Evolutionary conservation across 2,888 invertebrate genomes (phyloP).

Genomic region (Rambutsinella grinnellia): DNA sequence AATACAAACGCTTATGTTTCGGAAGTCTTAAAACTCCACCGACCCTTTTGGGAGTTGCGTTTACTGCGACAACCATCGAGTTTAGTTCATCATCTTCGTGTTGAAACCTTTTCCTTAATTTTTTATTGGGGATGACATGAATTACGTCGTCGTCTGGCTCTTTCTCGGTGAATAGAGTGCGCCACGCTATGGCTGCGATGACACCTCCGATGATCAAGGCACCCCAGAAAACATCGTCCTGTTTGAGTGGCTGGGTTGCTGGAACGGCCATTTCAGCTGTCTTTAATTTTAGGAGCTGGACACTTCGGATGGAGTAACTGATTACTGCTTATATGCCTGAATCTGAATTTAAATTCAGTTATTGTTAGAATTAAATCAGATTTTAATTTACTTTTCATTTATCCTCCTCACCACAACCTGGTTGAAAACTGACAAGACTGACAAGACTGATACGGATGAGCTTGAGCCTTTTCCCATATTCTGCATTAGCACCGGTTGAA

Average conservation of each 20-base stretch:
- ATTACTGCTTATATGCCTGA: too few species aligned
- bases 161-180: conserved; percentile 17
- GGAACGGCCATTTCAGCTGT: conserved; percentile 20
- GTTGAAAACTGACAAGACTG: too few species aligned
- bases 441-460: too few species aligned
- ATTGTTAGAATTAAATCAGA: too few species aligned
- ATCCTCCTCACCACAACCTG: too few species aligned
- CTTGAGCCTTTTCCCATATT: too few species aligned
- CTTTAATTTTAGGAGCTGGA: too few species aligned
- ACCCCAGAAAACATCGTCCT: conserved; percentile 35
- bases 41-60: conserved; percentile 30
- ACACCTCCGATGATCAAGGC: conserved; percentile 36
- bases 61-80: conserved; percentile 23
- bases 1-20: conserved; percentile 36
- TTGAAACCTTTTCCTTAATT: conserved; percentile 12
- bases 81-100: conserved; percentile 29
- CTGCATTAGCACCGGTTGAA: too few species aligned
- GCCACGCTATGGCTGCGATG: conserved; percentile 35
- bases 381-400: too few species aligned
- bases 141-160: conserved; percentile 33
- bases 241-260: conserved; percentile 1
- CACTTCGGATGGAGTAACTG: too few species aligned
- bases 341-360: too few species aligned
- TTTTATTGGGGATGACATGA: conserved; percentile 24
- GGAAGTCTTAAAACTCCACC: conserved; percentile 29